Evolutionary conservation across 1,140 invertebrate genomes (phyloP).

Genomic region (Bombus sibiricus): DNA sequence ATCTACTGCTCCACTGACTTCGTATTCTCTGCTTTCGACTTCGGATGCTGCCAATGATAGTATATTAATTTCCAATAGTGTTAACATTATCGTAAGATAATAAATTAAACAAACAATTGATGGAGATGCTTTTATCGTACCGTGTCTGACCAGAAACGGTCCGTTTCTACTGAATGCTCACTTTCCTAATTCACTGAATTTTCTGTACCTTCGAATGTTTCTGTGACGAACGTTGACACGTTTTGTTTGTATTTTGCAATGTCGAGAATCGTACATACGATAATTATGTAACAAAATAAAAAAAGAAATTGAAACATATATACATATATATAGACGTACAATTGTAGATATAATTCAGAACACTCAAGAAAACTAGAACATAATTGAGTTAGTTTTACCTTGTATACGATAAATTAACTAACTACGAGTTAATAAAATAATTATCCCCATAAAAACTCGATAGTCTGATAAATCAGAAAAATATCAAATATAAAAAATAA

Average conservation of each 20-base stretch:
- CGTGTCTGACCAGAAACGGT: not conserved
- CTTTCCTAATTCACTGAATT: not conserved
- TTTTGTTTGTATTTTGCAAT: not conserved
- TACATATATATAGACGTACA: no score
- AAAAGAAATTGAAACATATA: not conserved
- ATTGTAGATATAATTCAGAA: no score
- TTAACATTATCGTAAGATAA: no score
- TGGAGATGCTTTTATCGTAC: not conserved
- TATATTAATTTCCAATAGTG: no score
- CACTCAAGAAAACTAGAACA: no score
- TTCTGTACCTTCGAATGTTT: not conserved
- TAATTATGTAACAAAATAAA: not conserved
- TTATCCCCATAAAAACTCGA: no score
- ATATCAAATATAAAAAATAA: no score
- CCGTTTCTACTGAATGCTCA: not conserved
- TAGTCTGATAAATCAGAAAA: no score
- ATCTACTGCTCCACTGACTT: slow-evolving; percentile 15
- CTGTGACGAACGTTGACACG: not conserved
- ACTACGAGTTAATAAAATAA: no score
- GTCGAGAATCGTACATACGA: no score
- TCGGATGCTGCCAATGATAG: slow-evolving; percentile 18
- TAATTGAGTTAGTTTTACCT: no score
- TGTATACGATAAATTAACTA: no score
- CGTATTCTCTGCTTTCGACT: not conserved
- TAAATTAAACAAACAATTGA: not conserved